Conservation (phyloP, 1,140 invertebrate species). For the Calycopis cecrops region DNA sequence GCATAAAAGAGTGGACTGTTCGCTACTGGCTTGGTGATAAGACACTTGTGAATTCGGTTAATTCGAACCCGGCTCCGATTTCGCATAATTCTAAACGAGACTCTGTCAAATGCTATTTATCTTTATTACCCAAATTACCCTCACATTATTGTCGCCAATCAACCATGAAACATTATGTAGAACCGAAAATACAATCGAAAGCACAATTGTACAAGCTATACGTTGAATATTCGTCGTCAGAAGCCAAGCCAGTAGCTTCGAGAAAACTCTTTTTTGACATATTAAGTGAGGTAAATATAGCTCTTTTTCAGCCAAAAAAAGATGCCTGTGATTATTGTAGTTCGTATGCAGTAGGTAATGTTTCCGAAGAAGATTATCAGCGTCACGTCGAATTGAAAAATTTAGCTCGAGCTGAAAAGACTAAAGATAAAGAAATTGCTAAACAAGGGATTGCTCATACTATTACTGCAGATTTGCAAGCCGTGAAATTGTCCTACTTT, state of each 20-base stretch:
- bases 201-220: too few species aligned
- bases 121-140: slow-evolving; percentile 30
- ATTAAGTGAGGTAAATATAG: slow-evolving; percentile 13
- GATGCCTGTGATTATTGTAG: slow-evolving; percentile 11
- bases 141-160: slow-evolving; percentile 39
- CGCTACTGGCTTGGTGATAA: slow-evolving; percentile 29
- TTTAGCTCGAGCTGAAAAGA: slow-evolving; percentile 24
- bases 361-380: slow-evolving; percentile 24
- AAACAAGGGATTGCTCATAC: slow-evolving; percentile 11
- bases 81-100: slow-evolving; percentile 1
- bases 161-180: slow-evolving; percentile 5
- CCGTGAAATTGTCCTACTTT: too few species aligned
- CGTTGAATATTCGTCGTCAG: slow-evolving; percentile 1
- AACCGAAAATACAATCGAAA: slow-evolving; percentile 10
- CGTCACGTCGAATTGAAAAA: slow-evolving; percentile 25
- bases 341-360: slow-evolving; percentile 18
- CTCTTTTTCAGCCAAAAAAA: slow-evolving; percentile 14
- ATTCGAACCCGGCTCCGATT: background rate
- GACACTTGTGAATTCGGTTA: slow-evolving; percentile 7
- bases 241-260: background rate
- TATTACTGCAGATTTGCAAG: too few species aligned
- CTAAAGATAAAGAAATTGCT: slow-evolving; percentile 2
- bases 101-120: slow-evolving; percentile 6
- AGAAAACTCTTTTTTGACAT: slow-evolving; percentile 2
- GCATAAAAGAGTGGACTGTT: slow-evolving; percentile 35